Evolutionary conservation across 1,140 invertebrate species (phyloP), one percentile per base, ranked within the genome.

Genomic region (Hypothenemus hampei): DNA sequence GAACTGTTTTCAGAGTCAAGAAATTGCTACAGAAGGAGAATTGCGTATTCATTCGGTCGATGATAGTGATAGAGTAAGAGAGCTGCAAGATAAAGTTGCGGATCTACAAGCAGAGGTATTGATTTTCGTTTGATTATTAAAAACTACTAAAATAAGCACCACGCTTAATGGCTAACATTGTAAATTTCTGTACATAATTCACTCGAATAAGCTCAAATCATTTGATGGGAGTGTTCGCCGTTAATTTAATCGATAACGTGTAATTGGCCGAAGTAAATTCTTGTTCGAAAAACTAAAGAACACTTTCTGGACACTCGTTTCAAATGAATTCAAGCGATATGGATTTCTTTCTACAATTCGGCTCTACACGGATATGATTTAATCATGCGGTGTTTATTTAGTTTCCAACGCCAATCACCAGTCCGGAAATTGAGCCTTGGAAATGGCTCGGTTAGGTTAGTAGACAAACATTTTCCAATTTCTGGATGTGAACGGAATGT

Each of bases 71-170:
- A 80, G 85, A 66, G 86, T 91, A 13, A 81, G 89, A 40, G 91
- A 94, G 64, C 76, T 95, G 31, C 89, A 93, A 71, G 91, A 94
- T 73, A 89, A 89, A 72, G 84, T 95, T 51, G 89, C 85, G 22
- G 90, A 95, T 73, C 75, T 94, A 11, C 90, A 93, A 75, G 89
- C 91, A 29, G 91, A 96, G 85, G 91, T 94, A 77, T 20, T 15
- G 8, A 24, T 11, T n/a, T 10, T 4, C n/a, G 31, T 41, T 20
- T 40, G 21, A 23, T 19, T 5, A 8, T 29, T 24, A 16, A n/a
- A n/a, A 8, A 45, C 2, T 45, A 15, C 36, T 18, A 8, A 37
- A 45, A 40, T 18, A 45, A 45, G 43, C 43, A 45, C 43, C 43
- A 13, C 29, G 43, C 43, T 45, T 45, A 24, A 13, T 5, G 15